Percentiles rank a stretch among this genome's conserved stretches.
Evolutionary conservation across 1,140 invertebrate genomes (phyloP).

Genomic region (Orchestia grillus): DNA sequence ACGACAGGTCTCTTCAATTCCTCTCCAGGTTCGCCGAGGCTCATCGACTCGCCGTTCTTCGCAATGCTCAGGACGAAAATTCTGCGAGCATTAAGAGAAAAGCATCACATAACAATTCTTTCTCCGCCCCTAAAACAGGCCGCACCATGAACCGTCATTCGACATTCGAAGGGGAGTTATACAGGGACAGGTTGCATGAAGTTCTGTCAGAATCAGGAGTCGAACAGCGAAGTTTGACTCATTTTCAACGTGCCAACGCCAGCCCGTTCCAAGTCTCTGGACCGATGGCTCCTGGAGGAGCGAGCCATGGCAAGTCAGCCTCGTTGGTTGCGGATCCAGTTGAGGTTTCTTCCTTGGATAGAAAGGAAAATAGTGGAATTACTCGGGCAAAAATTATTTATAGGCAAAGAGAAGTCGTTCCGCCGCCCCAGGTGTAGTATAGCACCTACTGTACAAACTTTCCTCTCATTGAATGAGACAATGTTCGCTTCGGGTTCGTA

Average conservation of each 20-base stretch:
- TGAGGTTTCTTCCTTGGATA: neutral
- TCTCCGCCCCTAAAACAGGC: neutral
- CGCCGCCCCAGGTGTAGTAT: neutral
- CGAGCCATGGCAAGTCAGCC: neutral
- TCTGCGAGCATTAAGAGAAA: neutral
- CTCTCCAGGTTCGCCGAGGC: neutral
- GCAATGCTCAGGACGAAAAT: neutral
- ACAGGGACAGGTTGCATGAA: neutral
- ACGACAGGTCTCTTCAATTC: neutral
- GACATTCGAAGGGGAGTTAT: neutral
- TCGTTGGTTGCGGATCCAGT: neutral
- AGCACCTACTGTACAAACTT: no score
- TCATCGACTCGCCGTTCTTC: neutral
- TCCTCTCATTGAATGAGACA: no score
- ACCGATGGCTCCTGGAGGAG: neutral
- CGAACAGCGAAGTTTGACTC: neutral
- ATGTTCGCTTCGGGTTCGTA: neutral
- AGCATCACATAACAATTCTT: neutral
- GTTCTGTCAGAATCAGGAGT: neutral
- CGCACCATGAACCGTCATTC: constrained; percentile 45
- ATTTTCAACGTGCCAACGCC: neutral
- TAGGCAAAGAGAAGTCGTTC: neutral
- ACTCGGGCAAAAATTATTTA: neutral
- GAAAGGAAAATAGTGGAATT: constrained; percentile 43
- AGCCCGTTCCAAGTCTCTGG: neutral